A percentile compares a stretch with the other conserved stretches of the same genome.
Evolutionary conservation across 2,888 invertebrate genomes (phyloP).

Genomic region (Schizaphis graminum): DNA sequence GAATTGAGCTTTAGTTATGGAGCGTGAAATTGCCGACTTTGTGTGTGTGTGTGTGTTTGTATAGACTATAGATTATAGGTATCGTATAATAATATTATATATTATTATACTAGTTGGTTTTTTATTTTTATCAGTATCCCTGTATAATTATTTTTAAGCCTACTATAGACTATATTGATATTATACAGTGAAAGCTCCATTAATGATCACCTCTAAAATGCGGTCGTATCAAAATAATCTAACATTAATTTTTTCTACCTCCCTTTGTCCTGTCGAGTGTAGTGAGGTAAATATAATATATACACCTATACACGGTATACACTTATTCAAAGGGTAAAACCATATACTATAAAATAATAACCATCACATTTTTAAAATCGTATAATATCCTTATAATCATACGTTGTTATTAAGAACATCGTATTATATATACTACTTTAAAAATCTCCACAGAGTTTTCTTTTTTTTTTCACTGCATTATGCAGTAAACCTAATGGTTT

Average conservation of each 20-base stretch:
- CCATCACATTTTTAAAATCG: neutral
- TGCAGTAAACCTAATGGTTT: neutral
- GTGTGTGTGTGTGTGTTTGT: neutral
- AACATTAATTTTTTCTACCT: neutral
- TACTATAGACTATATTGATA: neutral
- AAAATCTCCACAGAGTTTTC: neutral
- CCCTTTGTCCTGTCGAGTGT: neutral
- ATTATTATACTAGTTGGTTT: neutral
- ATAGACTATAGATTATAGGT: neutral
- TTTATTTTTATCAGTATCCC: neutral
- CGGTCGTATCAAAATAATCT: neutral
- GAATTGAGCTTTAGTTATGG: neutral
- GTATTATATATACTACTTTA: neutral
- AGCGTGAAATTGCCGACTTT: neutral
- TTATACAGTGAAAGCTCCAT: neutral
- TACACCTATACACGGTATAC: neutral
- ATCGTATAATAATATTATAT: neutral
- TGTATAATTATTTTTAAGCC: neutral
- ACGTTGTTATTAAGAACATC: neutral
- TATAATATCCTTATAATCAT: slow-evolving; percentile 20
- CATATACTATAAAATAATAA: neutral
- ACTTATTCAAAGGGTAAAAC: neutral
- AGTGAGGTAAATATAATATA: neutral
- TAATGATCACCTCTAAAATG: neutral
- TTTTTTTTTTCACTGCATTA: neutral